Base-by-base conservation (phyloP, 2,888 invertebrate species). In the Eristalinus sepulchralis region DNA sequence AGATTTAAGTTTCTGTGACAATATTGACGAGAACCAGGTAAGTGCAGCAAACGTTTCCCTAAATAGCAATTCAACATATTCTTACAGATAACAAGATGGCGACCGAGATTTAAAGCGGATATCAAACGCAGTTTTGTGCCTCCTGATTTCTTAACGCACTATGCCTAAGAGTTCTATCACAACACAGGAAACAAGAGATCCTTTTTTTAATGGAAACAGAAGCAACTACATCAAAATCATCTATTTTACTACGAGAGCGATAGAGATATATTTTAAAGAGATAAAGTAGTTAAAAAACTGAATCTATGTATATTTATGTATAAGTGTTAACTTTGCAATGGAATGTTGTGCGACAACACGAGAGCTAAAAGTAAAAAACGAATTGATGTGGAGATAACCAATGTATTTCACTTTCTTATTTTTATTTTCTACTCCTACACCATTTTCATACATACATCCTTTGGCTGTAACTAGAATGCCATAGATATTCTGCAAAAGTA, bases 1-100 rank as follows among this genome's bases (percentile, higher is more conserved):
- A 85, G 98, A 98, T 91, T 94, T 98, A 77, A 98, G 97, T 89
- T 98, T 97, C 92, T 98, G 98, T 92, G 96, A 96, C 90, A 95
- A 95, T 89, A 95, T 98, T 70, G 94, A 95, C 89, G 95, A 96
- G 89, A 93, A 94, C 77, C 95, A 95, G 93, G 96, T 96, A 90
- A 89, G 88, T 2, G 10, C 57, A 13, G 8, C 11, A 5, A 1
- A 1, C 34, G 10, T 34, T 27, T 24, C 22, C 3, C n/a, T n/a
- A n/a, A n/a, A n/a, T n/a, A n/a, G n/a, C n/a, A 5, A 27, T 39
- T 57, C 20, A 33, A n/a, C 22, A 53, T 60, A 13, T 22, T 27
- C 22, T 88, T 84, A 13, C 34, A 89, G 89, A 88, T 89, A 59
- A 80, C 53, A 22, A 70, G 63, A 39, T 89, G 89, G 89, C 73